These are phyloP conservation scores for Aspidiotus destructor DNA, from an alignment of 2,888 invertebrate species.

Conservation along the genomic window DNA sequence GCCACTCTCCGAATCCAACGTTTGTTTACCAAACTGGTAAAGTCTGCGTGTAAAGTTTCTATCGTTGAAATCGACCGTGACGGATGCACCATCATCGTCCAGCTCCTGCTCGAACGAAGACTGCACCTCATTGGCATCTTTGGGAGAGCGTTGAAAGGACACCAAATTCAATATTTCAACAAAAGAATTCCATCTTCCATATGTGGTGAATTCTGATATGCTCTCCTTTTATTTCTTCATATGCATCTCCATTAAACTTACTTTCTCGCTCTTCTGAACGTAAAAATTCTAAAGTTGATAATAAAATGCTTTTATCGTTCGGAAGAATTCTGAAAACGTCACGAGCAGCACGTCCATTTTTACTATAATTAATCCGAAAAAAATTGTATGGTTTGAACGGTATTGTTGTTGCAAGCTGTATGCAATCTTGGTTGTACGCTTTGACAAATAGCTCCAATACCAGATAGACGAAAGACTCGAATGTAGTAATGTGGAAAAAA, in stretches of 20 bases:
- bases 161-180: constrained; percentile 23
- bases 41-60: background rate
- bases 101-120: constrained; percentile 6
- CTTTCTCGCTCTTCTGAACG: constrained; percentile 6
- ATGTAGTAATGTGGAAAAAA: no score
- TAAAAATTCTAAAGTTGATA: constrained; percentile 23
- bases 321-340: constrained; percentile 20
- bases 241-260: constrained; percentile 5
- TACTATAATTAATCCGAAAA: constrained; percentile 17
- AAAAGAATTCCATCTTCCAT: constrained; percentile 28
- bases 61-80: constrained; percentile 22
- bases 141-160: constrained; percentile 20
- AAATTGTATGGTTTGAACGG: background rate
- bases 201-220: constrained; percentile 8
- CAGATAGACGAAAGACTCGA: no score
- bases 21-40: no score
- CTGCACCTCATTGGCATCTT: constrained; percentile 17
- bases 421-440: no score
- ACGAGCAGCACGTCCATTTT: constrained; percentile 17
- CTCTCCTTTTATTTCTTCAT: no score
- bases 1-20: no score
- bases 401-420: constrained; percentile 11
- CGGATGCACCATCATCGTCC: constrained; percentile 20
- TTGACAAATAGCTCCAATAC: no score
- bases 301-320: constrained; percentile 15